Base-by-base conservation (phyloP, 2,888 invertebrate genomes). In the Melikaiella ostensackeni region DNA sequence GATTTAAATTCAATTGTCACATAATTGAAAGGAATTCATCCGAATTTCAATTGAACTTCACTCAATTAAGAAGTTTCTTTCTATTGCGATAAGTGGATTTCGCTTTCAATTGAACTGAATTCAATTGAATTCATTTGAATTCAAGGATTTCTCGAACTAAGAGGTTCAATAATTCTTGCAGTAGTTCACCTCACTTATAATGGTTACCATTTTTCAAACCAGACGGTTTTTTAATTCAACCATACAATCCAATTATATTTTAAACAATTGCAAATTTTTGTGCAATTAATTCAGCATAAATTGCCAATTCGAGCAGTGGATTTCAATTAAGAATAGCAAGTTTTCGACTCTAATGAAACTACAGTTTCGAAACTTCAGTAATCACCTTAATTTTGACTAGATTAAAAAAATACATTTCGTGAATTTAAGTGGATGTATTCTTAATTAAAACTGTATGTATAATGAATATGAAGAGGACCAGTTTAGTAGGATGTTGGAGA, bases 381-480 rank as follows among this genome's bases (percentile, higher is more conserved):
- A 16, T 30, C 30, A 19, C 27, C 30, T 19, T 11, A 0, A 27
- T 70, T 46, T 50, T 21, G 30, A 70, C 13, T n/a, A 11, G 11
- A 50, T 30, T 46, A 13, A 2, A 46, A 42, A 42, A 70, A 33
- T 46, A n/a, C n/a, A 27, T 19, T 50, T 50, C 11, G 30, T 38
- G 27, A 5, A 50, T 70, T 50, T 70, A 50, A 66, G 27, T 46
- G 19, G 42, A 24, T 42, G 27, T 66, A 42, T 27, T 27, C 50
- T 30, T 50, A 46, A 66, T 66, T 30, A 66, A 66, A 70, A 27
- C 7, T 50, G 30, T 33, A 50, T 33, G 70, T n/a, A 50, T 70
- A 70, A 70, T 66, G 6, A 66, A 66, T 24, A 70, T 50, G 27
- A 50, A 70, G 30, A 70, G 50, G 30, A 70, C 70, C 50, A 70